A percentile compares a stretch with the other conserved stretches of the same genome.
Conservation (phyloP, 1,140 invertebrate species). For the Zaprionus ornatus region DNA sequence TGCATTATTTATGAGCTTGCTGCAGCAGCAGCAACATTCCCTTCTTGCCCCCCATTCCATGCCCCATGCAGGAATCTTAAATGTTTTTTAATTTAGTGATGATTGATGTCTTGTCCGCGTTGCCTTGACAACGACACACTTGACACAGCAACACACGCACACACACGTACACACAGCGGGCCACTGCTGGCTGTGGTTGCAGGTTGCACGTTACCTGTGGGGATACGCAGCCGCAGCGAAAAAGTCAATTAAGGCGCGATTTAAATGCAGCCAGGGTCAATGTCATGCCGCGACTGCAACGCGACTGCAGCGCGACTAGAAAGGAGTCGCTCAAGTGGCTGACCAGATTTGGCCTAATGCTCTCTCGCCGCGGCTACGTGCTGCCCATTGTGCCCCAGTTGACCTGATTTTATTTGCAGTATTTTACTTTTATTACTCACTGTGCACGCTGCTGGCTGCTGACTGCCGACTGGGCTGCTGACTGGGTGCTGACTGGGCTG, state of each 20-base stretch:
- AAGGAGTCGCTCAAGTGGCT: conserved; percentile 60
- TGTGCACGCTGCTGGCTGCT: conserved; percentile 36
- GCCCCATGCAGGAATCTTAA: conserved; percentile 67
- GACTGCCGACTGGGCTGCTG: not conserved
- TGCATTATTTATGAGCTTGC: conserved; percentile 76
- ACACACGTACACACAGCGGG: conserved; percentile 37
- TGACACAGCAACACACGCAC: conserved; percentile 53
- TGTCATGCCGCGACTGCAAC: conserved; percentile 23
- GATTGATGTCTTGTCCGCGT: conserved; percentile 79
- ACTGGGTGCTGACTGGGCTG: not conserved
- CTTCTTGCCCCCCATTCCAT: not conserved
- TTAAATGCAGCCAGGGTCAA: conserved; percentile 78
- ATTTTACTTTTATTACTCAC: conserved; percentile 80
- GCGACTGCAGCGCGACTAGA: conserved; percentile 36
- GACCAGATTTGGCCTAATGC: conserved; percentile 50
- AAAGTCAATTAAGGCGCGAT: conserved; percentile 77
- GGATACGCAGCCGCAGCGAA: conserved; percentile 62
- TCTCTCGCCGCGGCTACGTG: conserved; percentile 41
- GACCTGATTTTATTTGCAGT: conserved; percentile 81
- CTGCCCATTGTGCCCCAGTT: conserved; percentile 69
- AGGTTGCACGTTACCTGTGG: conserved; percentile 45
- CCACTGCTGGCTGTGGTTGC: not conserved
- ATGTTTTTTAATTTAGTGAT: conserved; percentile 82
- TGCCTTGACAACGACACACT: conserved; percentile 74
- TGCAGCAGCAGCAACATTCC: conserved; percentile 40